Conservation (phyloP, 2,888 invertebrate genomes). For the Psylliodes chrysocephalus region DNA sequence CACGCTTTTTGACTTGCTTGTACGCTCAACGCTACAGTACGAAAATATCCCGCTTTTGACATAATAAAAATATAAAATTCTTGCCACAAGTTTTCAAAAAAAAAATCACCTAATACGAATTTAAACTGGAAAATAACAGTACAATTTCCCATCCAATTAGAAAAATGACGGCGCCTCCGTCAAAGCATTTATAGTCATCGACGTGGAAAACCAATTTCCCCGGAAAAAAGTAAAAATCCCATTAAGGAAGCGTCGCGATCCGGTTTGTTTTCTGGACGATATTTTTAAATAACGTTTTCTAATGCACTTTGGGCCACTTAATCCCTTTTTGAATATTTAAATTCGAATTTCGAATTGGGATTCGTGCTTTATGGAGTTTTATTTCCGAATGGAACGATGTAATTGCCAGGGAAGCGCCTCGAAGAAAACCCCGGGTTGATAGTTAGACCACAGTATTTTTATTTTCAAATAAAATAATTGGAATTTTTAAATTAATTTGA, state of each 20-base stretch:
- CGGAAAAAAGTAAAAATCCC: constrained; percentile 12
- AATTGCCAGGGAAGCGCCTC: too few relatives aligned
- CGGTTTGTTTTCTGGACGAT: constrained; percentile 5
- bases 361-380: neutral
- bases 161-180: constrained; percentile 7
- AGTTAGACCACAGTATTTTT: too few relatives aligned
- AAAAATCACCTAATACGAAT: constrained; percentile 6
- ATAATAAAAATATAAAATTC: too few relatives aligned
- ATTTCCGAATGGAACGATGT: too few relatives aligned
- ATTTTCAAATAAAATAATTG: too few relatives aligned
- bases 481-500: too few relatives aligned
- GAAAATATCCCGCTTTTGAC: too few relatives aligned
- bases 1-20: too few relatives aligned
- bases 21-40: too few relatives aligned
- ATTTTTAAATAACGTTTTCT: constrained; percentile 17
- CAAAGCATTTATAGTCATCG: constrained; percentile 14
- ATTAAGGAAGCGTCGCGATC: constrained; percentile 9
- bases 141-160: constrained; percentile 11
- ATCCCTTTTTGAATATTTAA: constrained; percentile 10
- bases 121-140: constrained; percentile 12
- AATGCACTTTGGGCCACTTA: constrained; percentile 7
- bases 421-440: too few relatives aligned
- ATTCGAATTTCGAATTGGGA: neutral
- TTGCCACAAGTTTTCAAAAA: too few relatives aligned
- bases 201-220: constrained; percentile 28